Evolutionary conservation across 1,140 invertebrate genomes (phyloP), one percentile per base, ranked within the genome.

Genomic region (Dendroctonus valens): DNA sequence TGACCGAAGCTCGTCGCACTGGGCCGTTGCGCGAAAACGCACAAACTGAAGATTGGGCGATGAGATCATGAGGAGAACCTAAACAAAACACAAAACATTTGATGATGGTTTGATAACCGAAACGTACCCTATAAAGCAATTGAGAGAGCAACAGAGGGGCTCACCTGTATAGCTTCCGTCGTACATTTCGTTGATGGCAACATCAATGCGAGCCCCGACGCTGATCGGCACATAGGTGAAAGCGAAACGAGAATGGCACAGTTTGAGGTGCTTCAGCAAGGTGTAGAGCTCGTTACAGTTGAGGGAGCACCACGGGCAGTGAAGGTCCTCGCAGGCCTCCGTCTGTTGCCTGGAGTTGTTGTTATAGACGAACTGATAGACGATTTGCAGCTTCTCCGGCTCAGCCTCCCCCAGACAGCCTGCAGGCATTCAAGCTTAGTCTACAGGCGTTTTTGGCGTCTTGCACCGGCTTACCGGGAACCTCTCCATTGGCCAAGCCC

Each of bases 351-450:
- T 83, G 41, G 91, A 93, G 77, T 95, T 96, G 77, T 96, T 96
- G 78, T 96, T 96, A 76, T 96, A 97, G 65, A 96, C 85, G 81
- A 98, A 97, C 80, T 97, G 94, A 81, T 97, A 98, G 65, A 95
- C 91, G 61, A 97, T 92, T 80, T 92, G 89, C 68, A 80, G 80
- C 72, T 78, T 81, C 73, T 80, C 84, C 59, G 75, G 69, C 6
- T 62, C 53, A 4, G 49, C 5, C 6, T 65, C 63, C 5, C 61
- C 60, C 5, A 76, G 76, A 0, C 69, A 72, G 11, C 73, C 58
- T 46, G 14, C 12, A 8, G 8, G 15, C 44, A 46, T 3, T 11
- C 9, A 9, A 46, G 44, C 44, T 14, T 11, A 46, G 12, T 3
- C 1, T 46, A 9, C 9, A 46, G 14, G 8, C 9, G 52, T 41